Conservation (phyloP, 2,797 vertebrate genomes). For the Syngnathus acus region DNA sequence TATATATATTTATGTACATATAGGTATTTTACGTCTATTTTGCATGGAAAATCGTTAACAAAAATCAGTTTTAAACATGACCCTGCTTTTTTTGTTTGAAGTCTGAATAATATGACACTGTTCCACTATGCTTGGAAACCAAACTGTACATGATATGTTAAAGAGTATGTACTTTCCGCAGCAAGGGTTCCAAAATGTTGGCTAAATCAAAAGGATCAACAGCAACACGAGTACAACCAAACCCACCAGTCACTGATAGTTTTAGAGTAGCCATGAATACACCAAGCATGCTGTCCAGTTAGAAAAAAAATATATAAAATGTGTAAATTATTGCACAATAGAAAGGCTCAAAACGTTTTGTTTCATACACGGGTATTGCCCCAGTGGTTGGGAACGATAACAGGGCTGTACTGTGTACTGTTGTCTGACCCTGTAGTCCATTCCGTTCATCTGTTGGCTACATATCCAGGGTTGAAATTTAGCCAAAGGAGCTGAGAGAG, state of each 20-base stretch:
- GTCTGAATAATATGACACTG: constrained; percentile 77
- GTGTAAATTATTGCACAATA: constrained; percentile 99
- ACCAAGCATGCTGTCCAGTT: constrained; percentile 94
- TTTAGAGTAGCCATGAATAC: constrained; percentile 91
- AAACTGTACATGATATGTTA: constrained; percentile 97
- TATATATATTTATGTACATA: constrained; percentile 50
- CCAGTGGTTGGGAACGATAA: constrained; percentile 74
- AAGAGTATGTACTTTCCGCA: constrained; percentile 90
- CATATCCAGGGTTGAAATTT: constrained; percentile 53
- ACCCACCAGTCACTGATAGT: constrained; percentile 83
- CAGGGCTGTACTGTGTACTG: constrained; percentile 75
- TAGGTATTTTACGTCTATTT: constrained; percentile 48
- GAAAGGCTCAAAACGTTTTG: constrained; percentile 97
- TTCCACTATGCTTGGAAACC: constrained; percentile 78
- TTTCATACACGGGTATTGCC: constrained; percentile 92
- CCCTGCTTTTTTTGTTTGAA: constrained; percentile 73
- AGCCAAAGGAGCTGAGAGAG: constrained; percentile 47
- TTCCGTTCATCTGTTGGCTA: constrained; percentile 48
- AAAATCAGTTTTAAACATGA: constrained; percentile 73
- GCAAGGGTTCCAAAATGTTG: constrained; percentile 73
- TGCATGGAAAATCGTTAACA: constrained; percentile 73
- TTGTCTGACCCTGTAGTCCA: constrained; percentile 64
- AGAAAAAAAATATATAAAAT: constrained; percentile 89
- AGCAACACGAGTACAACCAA: constrained; percentile 86
- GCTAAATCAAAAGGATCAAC: constrained; percentile 79